Evolutionary conservation across 2,113 vertebrate species (phyloP), one percentile per base, ranked within the genome.

Genomic region (Vireo altiloquus): DNA sequence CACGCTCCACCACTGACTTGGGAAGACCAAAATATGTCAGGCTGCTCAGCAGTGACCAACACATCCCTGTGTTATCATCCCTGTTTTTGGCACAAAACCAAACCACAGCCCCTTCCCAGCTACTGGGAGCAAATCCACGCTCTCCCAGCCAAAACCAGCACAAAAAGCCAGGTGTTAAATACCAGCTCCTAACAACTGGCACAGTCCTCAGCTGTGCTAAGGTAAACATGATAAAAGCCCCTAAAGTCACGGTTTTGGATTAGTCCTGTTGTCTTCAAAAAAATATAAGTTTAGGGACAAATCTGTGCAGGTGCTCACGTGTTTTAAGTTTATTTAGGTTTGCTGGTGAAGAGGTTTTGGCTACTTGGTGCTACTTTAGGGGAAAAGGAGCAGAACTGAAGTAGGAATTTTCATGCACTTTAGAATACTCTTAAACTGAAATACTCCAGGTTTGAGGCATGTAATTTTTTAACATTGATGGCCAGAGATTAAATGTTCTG

Each of bases 31-130:
- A 33, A 7, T 9, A 14, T 16, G 24, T 4, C 40, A 74, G 59
- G 17, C n/a, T 24, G 52, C 52, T 20, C 46, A 74, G 68, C 75
- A 66, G 22, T 37, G 46, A 27, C 17, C 17, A 46, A 21, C 23
- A 4, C 52, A 15, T 2, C 23, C 33, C 33, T 4, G 42, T 15
- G 3, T 9, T 7, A 7, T 2, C n/a, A 6, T 1, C 74, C 37
- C 49, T 44, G 2, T 15, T 53, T 11, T 13, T 44, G 60, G 53
- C 39, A 10, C 60, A 33, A 35, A 22, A 16, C 60, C 66, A 20
- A 27, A 35, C 5, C 46, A 16, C 37, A 35, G 21, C 10, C 13
- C n/a, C 47, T 28, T 1, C 1, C 20, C 40, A 53, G 24, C 46
- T 7, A 1, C 52, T 31, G 57, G 25, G 7, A 23, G 39, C 56